These are phyloP conservation scores for Pimephales promelas DNA, from an alignment of 2,113 vertebrate genomes.

Conservation along the genomic window DNA sequence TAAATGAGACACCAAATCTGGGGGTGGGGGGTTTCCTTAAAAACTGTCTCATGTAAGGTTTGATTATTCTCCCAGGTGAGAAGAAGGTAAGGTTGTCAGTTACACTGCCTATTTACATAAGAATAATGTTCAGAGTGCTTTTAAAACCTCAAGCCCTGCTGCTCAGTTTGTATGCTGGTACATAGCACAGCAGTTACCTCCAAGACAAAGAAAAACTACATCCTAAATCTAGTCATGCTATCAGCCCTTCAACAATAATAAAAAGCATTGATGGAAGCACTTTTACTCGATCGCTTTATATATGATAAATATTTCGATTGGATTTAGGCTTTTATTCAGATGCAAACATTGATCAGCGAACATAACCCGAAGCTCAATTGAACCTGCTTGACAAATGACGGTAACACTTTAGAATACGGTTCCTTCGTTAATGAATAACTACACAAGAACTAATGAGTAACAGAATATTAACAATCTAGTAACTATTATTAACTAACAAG, in stretches of 20 bases:
- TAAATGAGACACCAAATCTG: slow-evolving; percentile 46
- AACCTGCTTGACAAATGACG: too few species aligned
- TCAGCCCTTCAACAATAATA: background rate
- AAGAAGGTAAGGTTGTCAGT: slow-evolving; percentile 48
- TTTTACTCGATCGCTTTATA: too few species aligned
- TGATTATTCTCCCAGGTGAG: slow-evolving; percentile 14
- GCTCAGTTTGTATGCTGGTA: background rate
- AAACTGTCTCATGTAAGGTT: slow-evolving; percentile 23
- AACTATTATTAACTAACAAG: too few species aligned
- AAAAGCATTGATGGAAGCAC: background rate
- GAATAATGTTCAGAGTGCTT: slow-evolving; percentile 51
- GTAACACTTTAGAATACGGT: too few species aligned
- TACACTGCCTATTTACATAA: slow-evolving; percentile 65
- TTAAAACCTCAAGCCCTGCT: background rate
- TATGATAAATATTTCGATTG: too few species aligned
- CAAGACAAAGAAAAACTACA: background rate
- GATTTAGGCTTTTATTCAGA: too few species aligned
- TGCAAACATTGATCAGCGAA: too few species aligned
- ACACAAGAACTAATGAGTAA: too few species aligned
- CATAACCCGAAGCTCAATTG: too few species aligned
- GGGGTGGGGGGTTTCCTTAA: background rate
- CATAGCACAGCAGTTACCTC: background rate
- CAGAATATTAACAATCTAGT: too few species aligned
- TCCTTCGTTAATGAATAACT: too few species aligned
- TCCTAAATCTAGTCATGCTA: too few species aligned